Conservation (phyloP, 2,888 invertebrate species). For the Agrilus biguttatus region DNA sequence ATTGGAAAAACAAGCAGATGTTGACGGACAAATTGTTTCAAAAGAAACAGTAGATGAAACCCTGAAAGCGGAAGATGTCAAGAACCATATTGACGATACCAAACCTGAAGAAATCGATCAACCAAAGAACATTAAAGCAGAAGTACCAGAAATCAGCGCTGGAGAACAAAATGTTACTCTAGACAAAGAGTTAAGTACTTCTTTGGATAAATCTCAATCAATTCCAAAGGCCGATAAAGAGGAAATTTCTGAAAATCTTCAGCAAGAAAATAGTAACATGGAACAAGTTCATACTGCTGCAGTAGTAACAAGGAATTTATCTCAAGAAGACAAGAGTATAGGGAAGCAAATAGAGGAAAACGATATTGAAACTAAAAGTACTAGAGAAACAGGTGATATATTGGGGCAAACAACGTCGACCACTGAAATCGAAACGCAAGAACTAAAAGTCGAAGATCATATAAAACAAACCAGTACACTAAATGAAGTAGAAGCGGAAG, state of each 20-base stretch:
- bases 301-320: background rate
- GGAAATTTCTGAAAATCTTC: background rate
- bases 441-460: slow-evolving; percentile 2
- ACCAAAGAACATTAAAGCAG: slow-evolving; percentile 1
- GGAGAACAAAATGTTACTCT: background rate
- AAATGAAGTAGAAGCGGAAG: slow-evolving; percentile 1
- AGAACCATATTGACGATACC: background rate
- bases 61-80: background rate
- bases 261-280: background rate
- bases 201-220: background rate
- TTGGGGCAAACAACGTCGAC: no score
- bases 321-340: no score
- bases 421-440: slow-evolving; percentile 2
- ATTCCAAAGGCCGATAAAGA: background rate
- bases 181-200: no score
- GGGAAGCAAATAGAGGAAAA: no score
- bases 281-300: background rate
- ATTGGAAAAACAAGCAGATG: slow-evolving; percentile 7
- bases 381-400: background rate
- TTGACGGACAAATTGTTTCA: slow-evolving; percentile 4
- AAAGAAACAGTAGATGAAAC: slow-evolving; percentile 6
- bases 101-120: background rate
- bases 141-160: background rate
- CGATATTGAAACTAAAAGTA: background rate
- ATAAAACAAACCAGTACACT: slow-evolving; percentile 3